Evolutionary conservation across 2,113 vertebrate genomes (phyloP), one percentile per base, ranked within the genome.

Genomic region (Elephas maximus): DNA sequence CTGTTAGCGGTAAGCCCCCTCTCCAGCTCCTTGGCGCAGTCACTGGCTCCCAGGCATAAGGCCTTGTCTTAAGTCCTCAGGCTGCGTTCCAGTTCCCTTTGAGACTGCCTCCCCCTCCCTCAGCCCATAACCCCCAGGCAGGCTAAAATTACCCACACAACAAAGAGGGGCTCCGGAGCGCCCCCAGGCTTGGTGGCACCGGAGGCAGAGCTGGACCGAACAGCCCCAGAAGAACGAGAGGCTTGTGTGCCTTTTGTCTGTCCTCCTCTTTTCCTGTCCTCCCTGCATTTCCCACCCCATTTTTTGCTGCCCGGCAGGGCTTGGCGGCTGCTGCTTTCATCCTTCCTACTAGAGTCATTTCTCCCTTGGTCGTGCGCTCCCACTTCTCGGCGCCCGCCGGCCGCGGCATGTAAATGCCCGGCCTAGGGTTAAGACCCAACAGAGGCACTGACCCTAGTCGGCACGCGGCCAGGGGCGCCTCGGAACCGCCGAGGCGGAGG

Each of bases 101-200:
- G 44, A 57, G 33, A 37, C 65, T 30, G 48, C 53, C 20, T 53
- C 37, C 63, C 63, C n/a, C 53, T 44, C 37, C 37, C 2, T 57
- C 33, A 21, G 24, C 78, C 26, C 41, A 85, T 6, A 1, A n/a
- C 48, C 88, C 74, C 1, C 4, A 8, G 60, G 51, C 37, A 48
- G 84, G 80, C 73, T 93, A 83, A 80, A 90, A 95, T 96, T 87
- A 91, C 57, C 73, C 88, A 69, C 90, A 97, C 33, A 97, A 98
- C 96, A 98, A 98, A 98, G 96, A 95, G 33, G 33, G 73, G 2
- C 81, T 69, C 23, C 2, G 87, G 91, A 95, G 80, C 69, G 91
- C 69, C 6, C n/a, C 78, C 96, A 74, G 88, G 12, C 79, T 86
- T 18, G 53, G 71, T n/a, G 45, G 87, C 94, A 65, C n/a, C 6